Conservation (phyloP, 2,113 vertebrate genomes). For the Scolopax mira region DNA sequence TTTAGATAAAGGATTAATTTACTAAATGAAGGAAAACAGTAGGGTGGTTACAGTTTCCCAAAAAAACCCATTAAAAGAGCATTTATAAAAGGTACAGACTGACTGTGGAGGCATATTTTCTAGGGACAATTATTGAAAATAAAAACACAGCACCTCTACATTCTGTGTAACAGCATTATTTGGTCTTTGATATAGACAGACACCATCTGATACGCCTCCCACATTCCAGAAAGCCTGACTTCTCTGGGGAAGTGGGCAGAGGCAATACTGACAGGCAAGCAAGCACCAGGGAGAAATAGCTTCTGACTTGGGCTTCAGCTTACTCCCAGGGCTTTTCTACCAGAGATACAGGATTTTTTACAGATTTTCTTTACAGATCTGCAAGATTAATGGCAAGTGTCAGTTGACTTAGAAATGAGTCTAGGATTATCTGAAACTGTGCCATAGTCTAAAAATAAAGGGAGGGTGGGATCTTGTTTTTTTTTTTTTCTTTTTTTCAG, state of each 20-base stretch:
- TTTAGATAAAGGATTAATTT: not conserved
- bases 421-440: conserved; percentile 2
- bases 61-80: not conserved
- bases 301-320: not conserved
- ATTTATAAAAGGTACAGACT: not conserved
- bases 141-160: not conserved
- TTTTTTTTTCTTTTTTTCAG: not conserved
- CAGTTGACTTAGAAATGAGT: not conserved
- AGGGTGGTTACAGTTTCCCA: not conserved
- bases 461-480: too few relatives aligned
- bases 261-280: not conserved
- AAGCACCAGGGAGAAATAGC: not conserved
- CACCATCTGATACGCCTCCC: not conserved
- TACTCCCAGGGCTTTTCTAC: not conserved
- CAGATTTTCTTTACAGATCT: not conserved
- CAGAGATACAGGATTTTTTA: not conserved
- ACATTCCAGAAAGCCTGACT: not conserved
- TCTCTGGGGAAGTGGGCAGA: not conserved
- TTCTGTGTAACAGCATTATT: not conserved
- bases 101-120: not conserved
- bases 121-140: not conserved
- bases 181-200: conserved; percentile 25
- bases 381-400: not conserved
- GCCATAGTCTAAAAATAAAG: conserved; percentile 5
- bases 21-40: not conserved